Base-by-base conservation (phyloP, 2,797 vertebrate species). In the Amphiprion clarkii region DNA sequence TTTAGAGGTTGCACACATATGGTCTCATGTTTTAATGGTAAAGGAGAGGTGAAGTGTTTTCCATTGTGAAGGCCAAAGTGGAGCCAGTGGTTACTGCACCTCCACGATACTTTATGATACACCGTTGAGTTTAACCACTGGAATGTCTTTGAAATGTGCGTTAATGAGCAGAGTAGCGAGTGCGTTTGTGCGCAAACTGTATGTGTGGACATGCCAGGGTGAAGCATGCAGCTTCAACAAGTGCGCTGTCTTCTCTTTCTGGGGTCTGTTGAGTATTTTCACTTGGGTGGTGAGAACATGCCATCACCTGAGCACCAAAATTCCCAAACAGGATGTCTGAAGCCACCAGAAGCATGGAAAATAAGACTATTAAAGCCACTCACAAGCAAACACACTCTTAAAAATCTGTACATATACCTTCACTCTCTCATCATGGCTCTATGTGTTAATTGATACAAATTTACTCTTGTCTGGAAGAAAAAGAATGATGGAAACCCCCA, bases 121-220 rank as follows among this genome's bases (percentile, higher is more conserved):
- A 84, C 71, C 62, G 60, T 70, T 76, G 67, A 55, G 36, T 84
- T 83, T 74, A 82, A 83, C 79, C 29, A 48, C 79, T 74, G 89
- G 90, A 90, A 91, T 92, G 85, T 62, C 48, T 93, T 91, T 91
- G 86, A 91, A 91, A 56, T 71, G 46, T 64, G 48, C 3, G 1
- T 55, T 88, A 86, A 87, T 84, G 81, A 86, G 78, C 40, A 10
- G 52, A 49, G 25, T 1, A 29, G 31, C 31, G 71, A 56, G 67
- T 70, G 51, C 51, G 69, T 56, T 9, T 55, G 44, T 63, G 51
- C 36, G 4, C 44, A 53, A 51, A 31, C 23, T 76, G 55, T 61
- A 27, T 51, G 67, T 62, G 77, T 49, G n/a, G 4, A 52, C 55
- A 31, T 71, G 67, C 25, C 55, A 63, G 66, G 56, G 21, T 63